Percentiles rank a stretch among this genome's conserved stretches.
Conservation (phyloP, 2,888 invertebrate species). For the Clunio marinus region DNA sequence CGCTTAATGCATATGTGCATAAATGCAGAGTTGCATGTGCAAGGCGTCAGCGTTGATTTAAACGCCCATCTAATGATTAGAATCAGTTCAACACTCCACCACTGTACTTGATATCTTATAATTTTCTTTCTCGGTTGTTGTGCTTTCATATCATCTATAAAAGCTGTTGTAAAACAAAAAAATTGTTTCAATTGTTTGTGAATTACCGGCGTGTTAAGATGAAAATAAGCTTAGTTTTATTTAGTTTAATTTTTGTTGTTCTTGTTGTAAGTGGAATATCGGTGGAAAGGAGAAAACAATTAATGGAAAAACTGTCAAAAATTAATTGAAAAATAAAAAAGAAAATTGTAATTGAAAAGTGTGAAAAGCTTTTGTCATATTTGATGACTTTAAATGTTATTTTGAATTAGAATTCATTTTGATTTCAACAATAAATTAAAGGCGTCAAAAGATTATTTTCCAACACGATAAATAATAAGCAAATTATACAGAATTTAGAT, state of each 20-base stretch:
- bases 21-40: not conserved
- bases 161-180: slow-evolving; percentile 32
- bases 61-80: not conserved
- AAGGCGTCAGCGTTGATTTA: not conserved
- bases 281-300: too few species aligned
- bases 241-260: slow-evolving; percentile 29
- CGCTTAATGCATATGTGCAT: not conserved
- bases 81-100: not conserved
- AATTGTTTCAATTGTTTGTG: slow-evolving; percentile 39
- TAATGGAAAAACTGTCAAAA: not conserved
- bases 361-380: not conserved
- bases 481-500: too few species aligned
- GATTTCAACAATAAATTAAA: too few species aligned
- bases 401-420: too few species aligned
- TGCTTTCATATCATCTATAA: slow-evolving; percentile 33
- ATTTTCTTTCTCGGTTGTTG: slow-evolving; percentile 3
- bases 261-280: slow-evolving; percentile 27
- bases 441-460: too few species aligned
- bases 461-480: too few species aligned
- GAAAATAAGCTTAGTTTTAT: too few species aligned
- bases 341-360: not conserved
- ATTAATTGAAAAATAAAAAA: not conserved
- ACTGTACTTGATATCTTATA: not conserved
- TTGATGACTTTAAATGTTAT: not conserved
- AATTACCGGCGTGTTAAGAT: slow-evolving; percentile 39